Evolutionary conservation across 2,888 invertebrate species (phyloP), one percentile per base, ranked within the genome.

Genomic region (Idaea aversata): DNA sequence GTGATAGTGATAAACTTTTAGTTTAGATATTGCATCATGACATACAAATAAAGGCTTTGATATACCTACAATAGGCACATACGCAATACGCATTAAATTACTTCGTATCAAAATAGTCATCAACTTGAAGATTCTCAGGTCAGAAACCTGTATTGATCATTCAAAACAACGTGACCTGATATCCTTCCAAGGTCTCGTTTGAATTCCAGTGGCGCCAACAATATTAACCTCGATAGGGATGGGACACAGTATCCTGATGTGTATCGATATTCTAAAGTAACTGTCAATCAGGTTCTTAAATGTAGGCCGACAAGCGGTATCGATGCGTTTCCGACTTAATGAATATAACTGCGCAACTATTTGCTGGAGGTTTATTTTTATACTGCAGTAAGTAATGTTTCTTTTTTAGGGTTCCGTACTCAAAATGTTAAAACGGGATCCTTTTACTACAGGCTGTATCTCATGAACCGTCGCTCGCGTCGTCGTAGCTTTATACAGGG

Each of bases 231-330:
- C 60, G 62, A 63, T 64, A 34, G 15, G 59, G 57, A 63, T 61
- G 58, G 36, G 15, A 6, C 13, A 25, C 59, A 4, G 13, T 59
- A 59, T 59, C 59, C 59, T 59, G 34, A 5, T 34, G 47, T 25
- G 63, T 62, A 63, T 65, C 34, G 63, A 64, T 34, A 16, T 59
- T 34, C 25, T 59, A 47, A 47, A 47, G 59, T 59, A 25, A 59
- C 59, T 59, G 16, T 59, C 59, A 59, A 59, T 16, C 67, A 67
- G 70, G 68, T 69, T 67, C 64, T 36, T 60, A 69, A 79, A 81
- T 78, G 81, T 77, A 69, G 67, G 73, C 67, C 76, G 64, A 65
- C 62, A 83, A 85, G 78, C 84, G 84, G 84, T 79, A 77, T 68
- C 65, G 62, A 74, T 79, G 79, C 79, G 70, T 78, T 75, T 74